Evolutionary conservation across 2,113 vertebrate genomes (phyloP), one percentile per base, ranked within the genome.

Genomic region (Limnothrissa miodon): DNA sequence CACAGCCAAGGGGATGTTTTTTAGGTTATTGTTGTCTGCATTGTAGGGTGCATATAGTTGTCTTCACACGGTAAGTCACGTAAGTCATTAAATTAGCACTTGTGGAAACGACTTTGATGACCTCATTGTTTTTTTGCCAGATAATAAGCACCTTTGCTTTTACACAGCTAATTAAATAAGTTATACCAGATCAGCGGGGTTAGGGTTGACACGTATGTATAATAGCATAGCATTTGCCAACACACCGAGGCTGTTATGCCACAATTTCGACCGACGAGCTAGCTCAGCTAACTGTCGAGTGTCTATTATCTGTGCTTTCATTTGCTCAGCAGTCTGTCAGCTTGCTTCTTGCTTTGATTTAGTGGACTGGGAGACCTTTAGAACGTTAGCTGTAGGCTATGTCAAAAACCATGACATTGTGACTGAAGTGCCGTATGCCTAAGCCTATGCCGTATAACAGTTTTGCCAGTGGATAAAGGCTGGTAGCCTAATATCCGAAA

Each of bases 21-120:
- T n/a, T 56, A 5, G 51, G 51, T 23, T 17, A 36, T 17, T 15
- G 29, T 36, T 39, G 66, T 39, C n/a, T 29, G n/a, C n/a, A 29
- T 62, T 29, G 33, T 11, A 70, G 29, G 29, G 33, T 33, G 25
- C 46, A 78, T 8, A 66, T 36, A 45, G 45, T 1, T 84, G 17
- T 21, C 62, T 66, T 23, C 9, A 45, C n/a, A n/a, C 39, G 85
- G 87, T 86, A 79, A 84, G 87, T 85, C n/a, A 45, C 1, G 5
- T 62, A 46, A 21, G 21, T 39, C 81, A 62, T 13, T 66, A 36
- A n/a, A 11, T 59, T 62, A 62, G 17, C 29, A 74, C 66, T 62
- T 62, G 59, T 2, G 59, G 10, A 62, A 29, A 62, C 10, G 59
- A 29, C 19, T 56, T 23, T 23, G 4, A 23, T 56, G 21, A 56